phyloP scores from a whole-genome alignment of 1,140 invertebrate species.

The Brachionus rotundiformis region DNA sequence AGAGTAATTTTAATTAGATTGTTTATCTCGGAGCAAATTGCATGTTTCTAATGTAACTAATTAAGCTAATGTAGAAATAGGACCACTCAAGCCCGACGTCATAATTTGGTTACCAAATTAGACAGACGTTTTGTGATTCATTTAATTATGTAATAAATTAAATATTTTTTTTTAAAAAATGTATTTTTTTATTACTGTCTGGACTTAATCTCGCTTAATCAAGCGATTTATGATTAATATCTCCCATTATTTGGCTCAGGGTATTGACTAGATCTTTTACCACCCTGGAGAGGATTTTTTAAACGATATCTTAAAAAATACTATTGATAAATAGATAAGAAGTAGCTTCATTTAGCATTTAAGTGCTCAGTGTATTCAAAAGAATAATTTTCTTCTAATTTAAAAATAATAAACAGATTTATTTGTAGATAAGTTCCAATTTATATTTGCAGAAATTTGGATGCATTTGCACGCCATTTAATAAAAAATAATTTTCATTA shows the following conservation, averaged over 20 bases:
- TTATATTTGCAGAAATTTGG: background rate
- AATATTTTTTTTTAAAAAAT: background rate
- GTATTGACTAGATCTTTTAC: background rate
- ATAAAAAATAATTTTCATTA: background rate
- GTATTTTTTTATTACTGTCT: background rate
- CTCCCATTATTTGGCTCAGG: background rate
- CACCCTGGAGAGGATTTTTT: background rate
- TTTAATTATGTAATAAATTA: background rate
- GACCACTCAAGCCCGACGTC: background rate
- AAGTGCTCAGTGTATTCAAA: background rate
- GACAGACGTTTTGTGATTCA: background rate
- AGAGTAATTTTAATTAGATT: background rate
- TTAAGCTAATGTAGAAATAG: slow-evolving; percentile 16
- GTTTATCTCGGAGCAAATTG: background rate
- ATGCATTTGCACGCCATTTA: background rate
- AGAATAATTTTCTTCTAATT: too few relatives aligned
- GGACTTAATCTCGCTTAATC: background rate
- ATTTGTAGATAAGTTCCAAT: too few relatives aligned
- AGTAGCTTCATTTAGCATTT: background rate
- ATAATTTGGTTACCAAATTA: background rate
- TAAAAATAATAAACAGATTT: too few relatives aligned
- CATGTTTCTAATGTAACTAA: slow-evolving; percentile 17
- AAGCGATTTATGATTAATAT: slow-evolving; percentile 1
- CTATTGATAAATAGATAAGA: background rate
- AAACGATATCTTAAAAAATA: too few relatives aligned